Evolutionary conservation across 2,888 invertebrate species (phyloP).

Genomic region (Ophion ventricosus): DNA sequence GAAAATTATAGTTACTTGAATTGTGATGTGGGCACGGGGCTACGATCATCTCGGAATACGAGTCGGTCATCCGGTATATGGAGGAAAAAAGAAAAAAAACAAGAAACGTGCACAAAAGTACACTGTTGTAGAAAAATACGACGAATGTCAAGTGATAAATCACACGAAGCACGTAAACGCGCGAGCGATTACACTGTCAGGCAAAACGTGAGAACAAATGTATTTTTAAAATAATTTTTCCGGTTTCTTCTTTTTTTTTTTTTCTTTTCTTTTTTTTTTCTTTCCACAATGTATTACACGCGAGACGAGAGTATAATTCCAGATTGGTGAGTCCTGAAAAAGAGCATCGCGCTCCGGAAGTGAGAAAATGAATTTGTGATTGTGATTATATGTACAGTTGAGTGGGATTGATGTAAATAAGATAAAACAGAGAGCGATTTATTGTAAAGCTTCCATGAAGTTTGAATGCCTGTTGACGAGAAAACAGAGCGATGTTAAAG

Average conservation of each 20-base stretch:
- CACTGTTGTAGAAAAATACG: conserved; percentile 18
- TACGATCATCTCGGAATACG: too few species aligned
- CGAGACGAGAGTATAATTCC: conserved; percentile 33
- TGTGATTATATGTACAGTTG: conserved; percentile 77
- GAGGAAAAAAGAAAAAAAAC: neutral
- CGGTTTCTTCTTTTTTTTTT: too few species aligned
- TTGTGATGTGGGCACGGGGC: neutral
- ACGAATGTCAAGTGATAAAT: conserved; percentile 35
- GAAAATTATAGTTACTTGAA: conserved; percentile 7
- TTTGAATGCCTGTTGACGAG: conserved; percentile 61
- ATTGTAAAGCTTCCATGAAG: conserved; percentile 68
- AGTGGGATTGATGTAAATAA: conserved; percentile 77
- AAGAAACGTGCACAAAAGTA: neutral
- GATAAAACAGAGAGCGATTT: conserved; percentile 42
- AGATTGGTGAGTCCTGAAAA: conserved; percentile 30
- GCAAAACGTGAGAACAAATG: conserved; percentile 32
- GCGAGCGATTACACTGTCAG: conserved; percentile 36
- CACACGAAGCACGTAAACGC: neutral
- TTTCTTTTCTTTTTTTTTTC: too few species aligned
- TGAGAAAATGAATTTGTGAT: conserved; percentile 39
- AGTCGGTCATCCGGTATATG: neutral
- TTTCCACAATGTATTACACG: conserved; percentile 33
- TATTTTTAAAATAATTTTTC: conserved; percentile 31
- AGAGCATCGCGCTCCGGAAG: conserved; percentile 17
- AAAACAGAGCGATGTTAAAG: conserved; percentile 14